These are phyloP conservation scores for Nasua narica DNA, from an alignment of 2,797 vertebrate species.

Conservation along the genomic window DNA sequence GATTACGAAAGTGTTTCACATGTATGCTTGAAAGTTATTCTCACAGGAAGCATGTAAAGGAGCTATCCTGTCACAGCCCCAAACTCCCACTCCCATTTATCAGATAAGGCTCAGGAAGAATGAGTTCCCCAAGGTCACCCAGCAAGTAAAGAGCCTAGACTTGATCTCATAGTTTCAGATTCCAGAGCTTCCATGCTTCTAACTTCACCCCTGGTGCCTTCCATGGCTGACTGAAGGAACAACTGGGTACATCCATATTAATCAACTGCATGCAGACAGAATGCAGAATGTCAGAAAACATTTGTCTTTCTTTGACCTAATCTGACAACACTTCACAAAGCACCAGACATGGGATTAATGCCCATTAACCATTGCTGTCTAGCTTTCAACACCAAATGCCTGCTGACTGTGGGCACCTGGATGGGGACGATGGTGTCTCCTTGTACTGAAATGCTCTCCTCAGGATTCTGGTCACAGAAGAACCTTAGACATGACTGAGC, in stretches of 20 bases:
- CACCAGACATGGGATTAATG: neutral
- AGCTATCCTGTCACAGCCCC: neutral
- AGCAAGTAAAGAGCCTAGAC: neutral
- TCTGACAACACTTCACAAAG: neutral
- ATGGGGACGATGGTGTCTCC: neutral
- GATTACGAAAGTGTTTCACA: neutral
- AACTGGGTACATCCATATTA: neutral
- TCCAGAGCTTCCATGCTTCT: neutral
- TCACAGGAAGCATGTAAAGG: neutral
- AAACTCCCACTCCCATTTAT: neutral
- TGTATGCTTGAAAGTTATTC: neutral
- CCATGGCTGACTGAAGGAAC: neutral
- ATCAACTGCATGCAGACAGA: neutral
- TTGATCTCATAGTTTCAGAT: neutral
- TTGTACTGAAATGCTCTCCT: neutral
- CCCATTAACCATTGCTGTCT: neutral
- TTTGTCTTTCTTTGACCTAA: constrained; percentile 33
- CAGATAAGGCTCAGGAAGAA: neutral
- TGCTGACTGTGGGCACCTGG: neutral
- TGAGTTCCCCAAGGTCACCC: neutral
- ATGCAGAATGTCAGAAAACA: neutral
- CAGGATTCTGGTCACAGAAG: neutral
- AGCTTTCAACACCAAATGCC: neutral
- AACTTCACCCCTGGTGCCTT: neutral
- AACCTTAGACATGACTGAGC: neutral